Evolutionary conservation across 2,113 vertebrate species (phyloP), one percentile per base, ranked within the genome.

Genomic region (Nycticebus coucang): DNA sequence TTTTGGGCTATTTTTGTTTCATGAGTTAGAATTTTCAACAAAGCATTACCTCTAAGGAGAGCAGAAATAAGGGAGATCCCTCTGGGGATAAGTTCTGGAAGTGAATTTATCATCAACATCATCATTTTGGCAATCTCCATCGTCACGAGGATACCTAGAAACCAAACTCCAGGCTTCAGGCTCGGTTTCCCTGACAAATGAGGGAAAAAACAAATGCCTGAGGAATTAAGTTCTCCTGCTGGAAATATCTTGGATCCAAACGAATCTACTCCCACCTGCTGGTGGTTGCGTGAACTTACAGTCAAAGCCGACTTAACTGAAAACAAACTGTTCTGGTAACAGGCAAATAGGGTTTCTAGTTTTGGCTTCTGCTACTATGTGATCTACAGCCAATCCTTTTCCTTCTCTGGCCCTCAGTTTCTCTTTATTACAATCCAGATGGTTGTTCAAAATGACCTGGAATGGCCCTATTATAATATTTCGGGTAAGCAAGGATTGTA

Each of bases 181-280:
- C 30, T 77, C 79, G n/a, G n/a, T 95, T 62, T 33, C 53, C 50
- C 45, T 68, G 21, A 87, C 45, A 90, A 92, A 84, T 19, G 35
- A 83, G 18, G 12, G 53, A 79, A 18, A 14, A 8, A 57, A 7
- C 19, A 18, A 50, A 12, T 89, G 62, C 69, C 50, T 45, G 14
- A 21, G 69, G 41, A 89, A 87, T 53, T 71, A 41, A 88, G 22
- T 93, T 60, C 45, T 83, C 11, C 12, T 83, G 71, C 79, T 84
- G 8, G n/a, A 33, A 95, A 55, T 4, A 59, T 41, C 60, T 41
- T 4, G 28, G 57, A 93, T 95, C 50, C 88, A 93, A 97, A 95
- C 86, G 92, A 79, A 89, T 96, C 93, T 97, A 94, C 95, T 95
- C n/a, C 96, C 96, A 97, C 72, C 97, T 97, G 87, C 94, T 97